Evolutionary conservation across 2,113 vertebrate species (phyloP).

Genomic region (Plectropomus leopardus): DNA sequence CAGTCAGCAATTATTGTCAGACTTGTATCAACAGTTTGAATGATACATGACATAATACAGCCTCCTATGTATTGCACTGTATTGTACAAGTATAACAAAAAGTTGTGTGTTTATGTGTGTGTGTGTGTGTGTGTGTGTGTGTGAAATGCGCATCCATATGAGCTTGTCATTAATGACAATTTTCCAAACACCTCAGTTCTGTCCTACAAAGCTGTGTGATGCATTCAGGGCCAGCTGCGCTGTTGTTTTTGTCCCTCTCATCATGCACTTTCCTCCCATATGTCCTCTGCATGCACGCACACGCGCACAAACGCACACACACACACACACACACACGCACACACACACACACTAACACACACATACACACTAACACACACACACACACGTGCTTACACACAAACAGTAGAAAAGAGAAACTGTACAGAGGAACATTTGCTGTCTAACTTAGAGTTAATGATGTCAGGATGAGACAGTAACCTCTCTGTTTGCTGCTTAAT

Average conservation of each 20-base stretch:
- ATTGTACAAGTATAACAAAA: not conserved
- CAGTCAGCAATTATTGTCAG: not conserved
- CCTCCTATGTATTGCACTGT: not conserved
- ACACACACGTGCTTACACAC: not conserved
- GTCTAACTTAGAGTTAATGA: constrained; percentile 62
- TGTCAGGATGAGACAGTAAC: constrained; percentile 53
- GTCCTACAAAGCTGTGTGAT: constrained; percentile 8
- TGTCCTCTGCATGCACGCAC: constrained; percentile 34
- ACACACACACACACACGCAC: not conserved
- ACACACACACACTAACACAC: constrained; percentile 4
- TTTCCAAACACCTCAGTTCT: constrained; percentile 1
- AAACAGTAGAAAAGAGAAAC: constrained; percentile 8
- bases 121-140: constrained; percentile 1
- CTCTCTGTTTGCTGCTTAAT: constrained; percentile 59
- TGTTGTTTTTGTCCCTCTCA: constrained; percentile 22
- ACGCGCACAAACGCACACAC: not conserved
- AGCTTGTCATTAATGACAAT: constrained; percentile 13
- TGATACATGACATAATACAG: not conserved
- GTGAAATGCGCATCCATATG: not conserved
- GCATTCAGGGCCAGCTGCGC: constrained; percentile 54
- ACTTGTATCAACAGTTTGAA: not conserved
- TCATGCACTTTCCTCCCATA: constrained; percentile 46
- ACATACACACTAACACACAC: not conserved
- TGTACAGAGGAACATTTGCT: constrained; percentile 53
- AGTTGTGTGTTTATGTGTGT: not conserved